phyloP scores from a whole-genome alignment of 2,113 vertebrate species.

The Protobothrops flavoviridis region DNA sequence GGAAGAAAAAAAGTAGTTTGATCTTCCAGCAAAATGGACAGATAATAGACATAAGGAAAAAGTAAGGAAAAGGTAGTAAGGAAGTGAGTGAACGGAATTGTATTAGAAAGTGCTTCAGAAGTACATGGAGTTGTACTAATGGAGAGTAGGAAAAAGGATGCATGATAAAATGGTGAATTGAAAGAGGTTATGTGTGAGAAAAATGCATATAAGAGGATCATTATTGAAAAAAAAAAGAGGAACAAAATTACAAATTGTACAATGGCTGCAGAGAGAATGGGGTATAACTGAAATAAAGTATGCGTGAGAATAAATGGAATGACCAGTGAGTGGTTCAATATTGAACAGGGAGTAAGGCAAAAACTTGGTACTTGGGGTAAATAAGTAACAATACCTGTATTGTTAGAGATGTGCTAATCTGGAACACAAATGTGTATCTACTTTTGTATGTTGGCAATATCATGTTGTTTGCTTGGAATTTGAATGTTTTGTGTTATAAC shows the following conservation, averaged over 20 bases:
- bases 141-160: not conserved
- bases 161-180: not conserved
- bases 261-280: not conserved
- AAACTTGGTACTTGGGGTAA: not conserved
- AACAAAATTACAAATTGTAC: not conserved
- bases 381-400: not conserved
- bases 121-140: not conserved
- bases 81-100: not conserved
- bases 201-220: not conserved
- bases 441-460: not conserved
- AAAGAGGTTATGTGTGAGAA: not conserved
- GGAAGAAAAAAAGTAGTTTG: not conserved
- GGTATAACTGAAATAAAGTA: not conserved
- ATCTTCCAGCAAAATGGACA: not conserved
- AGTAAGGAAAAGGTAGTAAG: not conserved
- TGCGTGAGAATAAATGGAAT: not conserved
- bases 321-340: not conserved
- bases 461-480: not conserved
- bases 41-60: not conserved
- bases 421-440: not conserved
- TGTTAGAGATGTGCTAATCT: not conserved
- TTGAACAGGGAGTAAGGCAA: not conserved
- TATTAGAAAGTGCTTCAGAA: not conserved
- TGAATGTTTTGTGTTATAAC: not conserved
- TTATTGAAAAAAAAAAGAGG: not conserved